Evolutionary conservation across 2,113 vertebrate genomes (phyloP).

Genomic region (Gobius niger): DNA sequence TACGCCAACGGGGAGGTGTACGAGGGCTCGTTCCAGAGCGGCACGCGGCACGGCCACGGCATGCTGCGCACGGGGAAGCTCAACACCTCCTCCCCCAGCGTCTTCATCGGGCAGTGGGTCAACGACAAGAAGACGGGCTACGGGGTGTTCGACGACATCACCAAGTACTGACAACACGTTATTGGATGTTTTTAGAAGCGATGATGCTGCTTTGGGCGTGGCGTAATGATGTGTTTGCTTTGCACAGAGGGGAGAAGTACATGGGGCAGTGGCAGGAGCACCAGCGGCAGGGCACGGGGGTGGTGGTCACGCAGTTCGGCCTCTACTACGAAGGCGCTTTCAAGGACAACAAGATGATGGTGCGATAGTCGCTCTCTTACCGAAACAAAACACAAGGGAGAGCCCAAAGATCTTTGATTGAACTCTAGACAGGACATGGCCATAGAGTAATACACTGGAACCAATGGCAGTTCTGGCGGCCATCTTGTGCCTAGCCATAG

Average conservation of each 20-base stretch:
- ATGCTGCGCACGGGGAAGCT: constrained; percentile 91
- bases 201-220: too few species aligned
- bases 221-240: not conserved
- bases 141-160: constrained; percentile 97
- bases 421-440: too few species aligned
- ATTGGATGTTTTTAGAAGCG: too few species aligned
- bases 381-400: not conserved
- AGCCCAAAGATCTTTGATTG: too few species aligned
- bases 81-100: constrained; percentile 92
- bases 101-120: constrained; percentile 97
- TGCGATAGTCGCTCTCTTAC: constrained; percentile 60
- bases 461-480: too few species aligned
- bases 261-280: constrained; percentile 99
- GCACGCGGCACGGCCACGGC: constrained; percentile 93
- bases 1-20: constrained; percentile 93
- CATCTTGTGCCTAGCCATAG: too few species aligned
- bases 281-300: constrained; percentile 88
- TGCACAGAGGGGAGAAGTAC: constrained; percentile 92
- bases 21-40: constrained; percentile 93
- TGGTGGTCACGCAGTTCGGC: constrained; percentile 97
- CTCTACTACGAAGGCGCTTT: constrained; percentile 96
- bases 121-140: constrained; percentile 95
- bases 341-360: constrained; percentile 95
- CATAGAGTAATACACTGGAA: too few species aligned
- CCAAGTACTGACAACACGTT: constrained; percentile 75